These are phyloP conservation scores for Dolomedes plantarius DNA, from an alignment of 2,888 invertebrate genomes.

Conservation along the genomic window DNA sequence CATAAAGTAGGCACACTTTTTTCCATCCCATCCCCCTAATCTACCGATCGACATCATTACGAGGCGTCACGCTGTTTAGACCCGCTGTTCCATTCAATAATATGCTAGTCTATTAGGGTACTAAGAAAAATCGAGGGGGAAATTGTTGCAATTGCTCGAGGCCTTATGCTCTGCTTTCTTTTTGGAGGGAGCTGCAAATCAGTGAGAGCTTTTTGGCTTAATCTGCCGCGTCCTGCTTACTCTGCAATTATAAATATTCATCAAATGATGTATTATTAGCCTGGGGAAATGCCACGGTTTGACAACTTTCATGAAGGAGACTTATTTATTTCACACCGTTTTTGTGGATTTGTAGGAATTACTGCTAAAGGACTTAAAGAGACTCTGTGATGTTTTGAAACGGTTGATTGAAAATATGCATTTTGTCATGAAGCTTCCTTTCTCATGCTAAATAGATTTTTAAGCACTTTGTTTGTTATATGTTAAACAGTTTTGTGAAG, in stretches of 20 bases:
- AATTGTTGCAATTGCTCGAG: neutral
- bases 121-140: neutral
- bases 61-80: constrained; percentile 34
- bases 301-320: neutral
- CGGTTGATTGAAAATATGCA: too few species aligned
- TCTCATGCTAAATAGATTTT: too few species aligned
- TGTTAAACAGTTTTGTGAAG: too few species aligned
- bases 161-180: neutral
- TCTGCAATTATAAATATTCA: neutral
- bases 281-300: neutral
- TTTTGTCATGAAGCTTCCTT: too few species aligned
- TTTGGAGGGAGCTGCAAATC: neutral
- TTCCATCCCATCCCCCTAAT: constrained; percentile 38
- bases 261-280: neutral
- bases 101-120: neutral
- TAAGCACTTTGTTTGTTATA: too few species aligned
- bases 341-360: neutral
- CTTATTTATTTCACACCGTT: neutral
- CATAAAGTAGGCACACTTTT: constrained; percentile 34
- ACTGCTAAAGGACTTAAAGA: too few species aligned
- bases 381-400: too few species aligned
- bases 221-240: neutral
- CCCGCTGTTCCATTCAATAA: constrained; percentile 1
- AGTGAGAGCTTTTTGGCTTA: neutral
- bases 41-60: constrained; percentile 40